Conservation (phyloP, 2,888 invertebrate species). For the Tubulanus polymorphus region DNA sequence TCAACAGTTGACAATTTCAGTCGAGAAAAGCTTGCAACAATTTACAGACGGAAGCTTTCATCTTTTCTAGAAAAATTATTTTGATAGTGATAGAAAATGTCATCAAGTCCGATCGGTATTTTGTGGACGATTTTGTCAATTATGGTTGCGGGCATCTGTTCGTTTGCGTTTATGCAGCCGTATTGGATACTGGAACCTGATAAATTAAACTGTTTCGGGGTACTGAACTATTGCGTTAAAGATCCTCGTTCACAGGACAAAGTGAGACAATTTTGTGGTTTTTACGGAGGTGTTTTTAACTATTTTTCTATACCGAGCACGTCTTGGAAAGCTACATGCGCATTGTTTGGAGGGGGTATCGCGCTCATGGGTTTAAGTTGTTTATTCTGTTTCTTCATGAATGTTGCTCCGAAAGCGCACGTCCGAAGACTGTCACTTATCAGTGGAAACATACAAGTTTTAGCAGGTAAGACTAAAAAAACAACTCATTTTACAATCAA, state of each 20-base stretch:
- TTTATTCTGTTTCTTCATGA: slow-evolving; percentile 33
- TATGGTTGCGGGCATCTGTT: slow-evolving; percentile 47
- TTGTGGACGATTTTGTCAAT: slow-evolving; percentile 52
- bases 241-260: slow-evolving; percentile 11
- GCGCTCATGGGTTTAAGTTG: slow-evolving; percentile 42
- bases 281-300: slow-evolving; percentile 39
- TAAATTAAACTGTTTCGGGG: slow-evolving; percentile 33
- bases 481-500: neutral
- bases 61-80: too few species aligned
- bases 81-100: too few species aligned
- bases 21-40: too few species aligned
- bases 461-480: slow-evolving; percentile 35
- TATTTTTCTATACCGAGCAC: slow-evolving; percentile 36
- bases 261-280: slow-evolving; percentile 21
- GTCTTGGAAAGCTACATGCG: slow-evolving; percentile 46
- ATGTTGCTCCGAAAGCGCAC: slow-evolving; percentile 30
- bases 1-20: too few species aligned
- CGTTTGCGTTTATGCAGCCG: slow-evolving; percentile 52
- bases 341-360: slow-evolving; percentile 46
- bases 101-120: slow-evolving; percentile 29
- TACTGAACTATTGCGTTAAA: slow-evolving; percentile 35
- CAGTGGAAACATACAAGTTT: slow-evolving; percentile 39
- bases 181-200: slow-evolving; percentile 50
- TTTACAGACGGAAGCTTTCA: too few species aligned
- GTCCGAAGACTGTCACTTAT: slow-evolving; percentile 34